A percentile compares a stretch with the other conserved stretches of the same genome.
These are phyloP conservation scores for Siphamia tubifer DNA, from an alignment of 2,113 vertebrate genomes.

Conservation along the genomic window DNA sequence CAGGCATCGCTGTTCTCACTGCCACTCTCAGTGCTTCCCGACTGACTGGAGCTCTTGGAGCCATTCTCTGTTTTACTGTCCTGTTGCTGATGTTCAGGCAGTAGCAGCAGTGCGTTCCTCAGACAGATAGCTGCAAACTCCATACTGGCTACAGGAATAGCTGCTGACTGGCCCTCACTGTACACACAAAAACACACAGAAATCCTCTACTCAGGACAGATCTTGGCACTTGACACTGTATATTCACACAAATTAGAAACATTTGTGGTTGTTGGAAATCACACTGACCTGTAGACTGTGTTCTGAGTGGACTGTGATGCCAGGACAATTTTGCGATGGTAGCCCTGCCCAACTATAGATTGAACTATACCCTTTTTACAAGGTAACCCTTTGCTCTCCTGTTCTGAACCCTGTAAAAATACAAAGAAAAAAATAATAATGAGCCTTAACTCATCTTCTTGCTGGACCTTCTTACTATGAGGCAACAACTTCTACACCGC, in stretches of 20 bases:
- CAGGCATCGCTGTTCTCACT: constrained; percentile 90
- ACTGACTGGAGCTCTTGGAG: constrained; percentile 86
- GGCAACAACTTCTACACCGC: too few relatives aligned
- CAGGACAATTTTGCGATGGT: constrained; percentile 96
- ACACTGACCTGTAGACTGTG: constrained; percentile 90
- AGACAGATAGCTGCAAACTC: constrained; percentile 98
- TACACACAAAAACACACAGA: not conserved
- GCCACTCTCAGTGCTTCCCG: constrained; percentile 86
- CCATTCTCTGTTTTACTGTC: constrained; percentile 89
- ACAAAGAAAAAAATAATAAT: not conserved
- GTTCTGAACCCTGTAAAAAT: constrained; percentile 87
- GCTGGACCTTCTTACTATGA: too few relatives aligned
- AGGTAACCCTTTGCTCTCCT: constrained; percentile 96
- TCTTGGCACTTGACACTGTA: too few relatives aligned
- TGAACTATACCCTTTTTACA: constrained; percentile 99
- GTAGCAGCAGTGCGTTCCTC: constrained; percentile 91
- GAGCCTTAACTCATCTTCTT: too few relatives aligned
- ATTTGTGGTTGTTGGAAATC: not conserved
- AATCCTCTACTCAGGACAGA: too few relatives aligned
- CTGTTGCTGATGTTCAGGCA: constrained; percentile 88
- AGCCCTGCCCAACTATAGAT: constrained; percentile 95
- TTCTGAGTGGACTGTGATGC: constrained; percentile 96
- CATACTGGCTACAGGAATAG: constrained; percentile 98
- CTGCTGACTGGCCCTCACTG: constrained; percentile 96
- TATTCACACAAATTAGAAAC: not conserved